A percentile compares a stretch with the other conserved stretches of the same genome.
phyloP scores from a whole-genome alignment of 2,888 invertebrate species.

The Cecidostiba fungosa region DNA sequence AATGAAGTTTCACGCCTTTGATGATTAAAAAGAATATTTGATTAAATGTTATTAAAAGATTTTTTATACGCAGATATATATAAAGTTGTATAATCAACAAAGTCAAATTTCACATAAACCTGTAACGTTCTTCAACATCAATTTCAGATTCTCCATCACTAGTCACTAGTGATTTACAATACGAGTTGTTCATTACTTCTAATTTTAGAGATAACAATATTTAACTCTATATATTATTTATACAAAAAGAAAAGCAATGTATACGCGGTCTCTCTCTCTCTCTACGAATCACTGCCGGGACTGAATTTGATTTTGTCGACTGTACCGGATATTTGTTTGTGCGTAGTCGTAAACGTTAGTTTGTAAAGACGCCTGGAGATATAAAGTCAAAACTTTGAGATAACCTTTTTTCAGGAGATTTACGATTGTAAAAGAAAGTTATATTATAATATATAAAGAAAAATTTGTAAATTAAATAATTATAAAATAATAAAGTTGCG shows the following conservation, averaged over 20 bases:
- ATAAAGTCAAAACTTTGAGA: slow-evolving; percentile 24
- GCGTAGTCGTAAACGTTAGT: slow-evolving; percentile 16
- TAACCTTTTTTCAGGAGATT: slow-evolving; percentile 43
- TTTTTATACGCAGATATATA: slow-evolving; percentile 49
- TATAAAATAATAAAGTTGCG: slow-evolving; percentile 44
- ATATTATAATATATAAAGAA: slow-evolving; percentile 54
- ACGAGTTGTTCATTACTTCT: slow-evolving; percentile 30
- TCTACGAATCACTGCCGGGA: slow-evolving; percentile 28
- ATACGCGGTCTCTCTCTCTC: not conserved
- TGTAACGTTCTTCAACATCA: slow-evolving; percentile 1
- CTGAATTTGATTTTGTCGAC: slow-evolving; percentile 46
- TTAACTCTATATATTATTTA: not conserved
- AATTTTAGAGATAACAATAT: slow-evolving; percentile 25
- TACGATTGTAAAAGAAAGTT: slow-evolving; percentile 42
- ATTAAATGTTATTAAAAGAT: slow-evolving; percentile 19
- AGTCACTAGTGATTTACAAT: slow-evolving; percentile 29
- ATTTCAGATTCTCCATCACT: slow-evolving; percentile 28
- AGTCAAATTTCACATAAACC: slow-evolving; percentile 32
- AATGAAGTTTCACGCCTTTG: slow-evolving; percentile 28
- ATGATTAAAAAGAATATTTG: slow-evolving; percentile 34
- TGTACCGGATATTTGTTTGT: slow-evolving; percentile 38
- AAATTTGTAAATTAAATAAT: slow-evolving; percentile 61
- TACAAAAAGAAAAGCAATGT: slow-evolving; percentile 8
- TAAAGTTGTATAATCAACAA: slow-evolving; percentile 35
- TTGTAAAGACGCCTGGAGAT: slow-evolving; percentile 20